phyloP scores from a whole-genome alignment of 2,888 invertebrate species.

The Gryllus longicercus region DNA sequence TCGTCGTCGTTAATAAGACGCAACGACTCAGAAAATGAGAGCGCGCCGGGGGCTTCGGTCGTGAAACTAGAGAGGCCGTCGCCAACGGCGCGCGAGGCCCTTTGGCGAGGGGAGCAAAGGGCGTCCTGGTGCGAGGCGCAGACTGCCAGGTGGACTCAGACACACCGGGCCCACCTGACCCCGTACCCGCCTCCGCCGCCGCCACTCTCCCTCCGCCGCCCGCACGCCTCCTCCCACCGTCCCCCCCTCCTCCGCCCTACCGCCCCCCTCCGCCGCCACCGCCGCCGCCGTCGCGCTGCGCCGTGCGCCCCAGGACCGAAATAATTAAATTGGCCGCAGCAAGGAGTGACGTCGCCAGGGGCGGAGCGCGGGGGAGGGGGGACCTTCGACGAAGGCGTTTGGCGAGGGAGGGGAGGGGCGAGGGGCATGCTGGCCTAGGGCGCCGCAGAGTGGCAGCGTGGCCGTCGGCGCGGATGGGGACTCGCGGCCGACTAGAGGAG shows the following conservation, averaged over 20 bases:
- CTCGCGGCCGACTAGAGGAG: too few relatives aligned
- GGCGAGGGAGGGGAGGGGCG: too few relatives aligned
- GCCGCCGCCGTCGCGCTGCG: not conserved
- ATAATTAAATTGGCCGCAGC: slow-evolving; percentile 6
- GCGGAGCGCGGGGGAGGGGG: too few relatives aligned
- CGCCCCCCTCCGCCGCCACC: not conserved
- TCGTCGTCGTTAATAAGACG: not conserved
- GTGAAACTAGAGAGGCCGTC: not conserved
- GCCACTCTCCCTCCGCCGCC: not conserved
- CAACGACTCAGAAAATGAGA: slow-evolving; percentile 1
- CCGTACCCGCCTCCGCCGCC: not conserved
- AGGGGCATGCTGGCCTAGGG: too few relatives aligned
- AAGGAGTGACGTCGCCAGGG: not conserved
- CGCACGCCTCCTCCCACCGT: not conserved
- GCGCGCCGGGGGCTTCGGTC: not conserved
- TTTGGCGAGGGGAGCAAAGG: not conserved
- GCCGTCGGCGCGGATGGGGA: too few relatives aligned
- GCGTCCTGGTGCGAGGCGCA: not conserved
- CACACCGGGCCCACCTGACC: not conserved
- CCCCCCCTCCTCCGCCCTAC: not conserved
- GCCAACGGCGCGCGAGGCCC: not conserved
- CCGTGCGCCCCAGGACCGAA: slow-evolving; percentile 1
- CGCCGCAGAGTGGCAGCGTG: too few relatives aligned
- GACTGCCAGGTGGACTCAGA: not conserved
- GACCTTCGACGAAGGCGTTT: too few relatives aligned